Evolutionary conservation across 2,888 invertebrate species (phyloP).

Genomic region (Monopis laevigella): DNA sequence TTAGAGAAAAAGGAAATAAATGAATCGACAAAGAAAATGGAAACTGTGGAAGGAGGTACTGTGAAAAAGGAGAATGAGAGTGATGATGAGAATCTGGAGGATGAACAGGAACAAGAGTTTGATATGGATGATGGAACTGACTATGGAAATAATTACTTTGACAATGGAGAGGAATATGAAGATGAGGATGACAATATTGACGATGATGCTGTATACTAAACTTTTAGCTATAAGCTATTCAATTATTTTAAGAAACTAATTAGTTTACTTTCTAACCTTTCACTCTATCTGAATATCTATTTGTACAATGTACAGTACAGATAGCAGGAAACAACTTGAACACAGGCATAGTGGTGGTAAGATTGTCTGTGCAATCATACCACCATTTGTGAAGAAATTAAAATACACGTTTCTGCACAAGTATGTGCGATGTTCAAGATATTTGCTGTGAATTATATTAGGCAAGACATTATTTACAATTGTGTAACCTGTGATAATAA

Average conservation of each 20-base stretch:
- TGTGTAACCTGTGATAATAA: too few species aligned
- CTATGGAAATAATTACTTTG: conserved; percentile 87
- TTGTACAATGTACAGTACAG: too few species aligned
- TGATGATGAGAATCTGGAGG: conserved; percentile 67
- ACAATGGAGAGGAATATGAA: conserved; percentile 87
- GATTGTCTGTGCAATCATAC: too few species aligned
- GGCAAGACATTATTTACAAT: too few species aligned
- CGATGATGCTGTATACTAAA: conserved; percentile 81
- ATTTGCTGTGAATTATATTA: too few species aligned
- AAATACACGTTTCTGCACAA: too few species aligned
- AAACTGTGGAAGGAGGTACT: conserved; percentile 45
- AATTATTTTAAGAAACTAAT: neutral
- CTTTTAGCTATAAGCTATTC: neutral
- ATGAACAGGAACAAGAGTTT: conserved; percentile 78
- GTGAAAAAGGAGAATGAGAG: conserved; percentile 63
- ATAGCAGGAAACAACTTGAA: too few species aligned
- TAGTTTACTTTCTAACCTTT: neutral
- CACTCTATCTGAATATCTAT: too few species aligned
- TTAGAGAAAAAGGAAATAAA: conserved; percentile 73
- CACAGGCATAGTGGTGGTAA: too few species aligned
- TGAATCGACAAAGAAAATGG: conserved; percentile 51
- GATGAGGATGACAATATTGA: conserved; percentile 88
- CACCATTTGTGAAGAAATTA: too few species aligned
- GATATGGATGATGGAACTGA: conserved; percentile 92
- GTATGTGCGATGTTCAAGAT: too few species aligned